phyloP scores from a whole-genome alignment of 2,888 invertebrate genomes.

The Diaprepes abbreviatus region DNA sequence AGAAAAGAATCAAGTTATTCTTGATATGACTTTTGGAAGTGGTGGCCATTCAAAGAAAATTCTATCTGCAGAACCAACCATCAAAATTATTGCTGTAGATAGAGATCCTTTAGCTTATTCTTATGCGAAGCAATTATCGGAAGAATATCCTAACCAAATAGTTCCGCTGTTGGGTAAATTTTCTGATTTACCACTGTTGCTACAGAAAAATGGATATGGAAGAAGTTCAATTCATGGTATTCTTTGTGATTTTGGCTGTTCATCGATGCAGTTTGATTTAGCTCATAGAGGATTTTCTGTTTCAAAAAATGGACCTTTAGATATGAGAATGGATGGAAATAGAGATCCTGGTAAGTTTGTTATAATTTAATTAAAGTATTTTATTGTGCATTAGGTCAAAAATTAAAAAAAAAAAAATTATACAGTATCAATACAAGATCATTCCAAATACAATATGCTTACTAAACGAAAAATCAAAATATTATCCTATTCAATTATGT shows the following conservation, averaged over 20 bases:
- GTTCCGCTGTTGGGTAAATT: conserved; percentile 89
- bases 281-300: conserved; percentile 88
- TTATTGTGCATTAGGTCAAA: too few species aligned
- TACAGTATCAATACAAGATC: too few species aligned
- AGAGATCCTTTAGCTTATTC: conserved; percentile 87
- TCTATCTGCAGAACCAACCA: conserved; percentile 74
- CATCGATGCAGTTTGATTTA: conserved; percentile 94
- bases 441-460: too few species aligned
- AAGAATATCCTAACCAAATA: conserved; percentile 78
- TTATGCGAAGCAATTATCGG: conserved; percentile 76
- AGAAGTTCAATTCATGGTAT: conserved; percentile 86
- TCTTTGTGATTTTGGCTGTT: conserved; percentile 93
- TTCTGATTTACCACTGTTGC: conserved; percentile 83
- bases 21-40: conserved; percentile 97
- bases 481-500: too few species aligned
- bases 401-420: too few species aligned
- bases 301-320: conserved; percentile 87
- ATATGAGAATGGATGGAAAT: conserved; percentile 95
- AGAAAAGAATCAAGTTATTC: conserved; percentile 73
- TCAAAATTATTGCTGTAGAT: conserved; percentile 86
- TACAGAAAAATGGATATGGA: conserved; percentile 73
- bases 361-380: too few species aligned
- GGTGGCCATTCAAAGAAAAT: conserved; percentile 90
- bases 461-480: too few species aligned
- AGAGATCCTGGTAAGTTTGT: conserved; percentile 73